Evolutionary conservation across 2,888 invertebrate species (phyloP).

Genomic region (Drosophila atripex): DNA sequence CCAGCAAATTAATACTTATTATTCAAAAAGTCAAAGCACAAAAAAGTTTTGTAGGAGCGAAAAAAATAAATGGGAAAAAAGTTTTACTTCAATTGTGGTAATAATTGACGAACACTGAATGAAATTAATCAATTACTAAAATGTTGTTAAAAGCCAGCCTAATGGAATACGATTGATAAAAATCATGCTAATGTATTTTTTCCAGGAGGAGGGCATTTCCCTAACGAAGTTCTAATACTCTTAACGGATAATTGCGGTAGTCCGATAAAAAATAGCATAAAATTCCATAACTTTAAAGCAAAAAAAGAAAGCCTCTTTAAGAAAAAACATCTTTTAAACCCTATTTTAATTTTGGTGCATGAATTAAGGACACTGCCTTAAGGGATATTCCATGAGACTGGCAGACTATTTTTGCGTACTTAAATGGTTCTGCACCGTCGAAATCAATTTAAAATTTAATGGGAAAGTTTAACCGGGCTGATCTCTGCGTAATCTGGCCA

Average conservation of each 20-base stretch:
- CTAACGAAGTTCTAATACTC: not conserved
- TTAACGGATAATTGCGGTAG: not conserved
- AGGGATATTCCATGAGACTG: not conserved
- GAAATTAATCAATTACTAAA: slow-evolving; percentile 61
- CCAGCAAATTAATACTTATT: slow-evolving; percentile 48
- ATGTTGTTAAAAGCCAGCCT: slow-evolving; percentile 24
- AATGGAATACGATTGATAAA: slow-evolving; percentile 9
- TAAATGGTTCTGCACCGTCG: slow-evolving; percentile 10
- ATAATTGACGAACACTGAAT: slow-evolving; percentile 43
- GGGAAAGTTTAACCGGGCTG: slow-evolving; percentile 13
- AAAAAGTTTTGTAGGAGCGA: not conserved
- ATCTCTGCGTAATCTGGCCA: slow-evolving; percentile 44
- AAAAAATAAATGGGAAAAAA: slow-evolving; percentile 25
- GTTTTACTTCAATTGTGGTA: slow-evolving; percentile 27
- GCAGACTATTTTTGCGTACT: slow-evolving; percentile 13
- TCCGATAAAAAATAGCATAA: not conserved
- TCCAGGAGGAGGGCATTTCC: not conserved
- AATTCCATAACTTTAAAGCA: not conserved
- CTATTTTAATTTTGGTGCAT: slow-evolving; percentile 4
- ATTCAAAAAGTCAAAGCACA: slow-evolving; percentile 19
- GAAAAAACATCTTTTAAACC: not conserved
- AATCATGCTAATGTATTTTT: slow-evolving; percentile 20
- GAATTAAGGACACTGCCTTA: not conserved
- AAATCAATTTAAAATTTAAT: slow-evolving; percentile 36
- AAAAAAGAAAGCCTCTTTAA: not conserved